phyloP scores from a whole-genome alignment of 1,140 invertebrate genomes.

The Pseudobourletiella spinata region DNA sequence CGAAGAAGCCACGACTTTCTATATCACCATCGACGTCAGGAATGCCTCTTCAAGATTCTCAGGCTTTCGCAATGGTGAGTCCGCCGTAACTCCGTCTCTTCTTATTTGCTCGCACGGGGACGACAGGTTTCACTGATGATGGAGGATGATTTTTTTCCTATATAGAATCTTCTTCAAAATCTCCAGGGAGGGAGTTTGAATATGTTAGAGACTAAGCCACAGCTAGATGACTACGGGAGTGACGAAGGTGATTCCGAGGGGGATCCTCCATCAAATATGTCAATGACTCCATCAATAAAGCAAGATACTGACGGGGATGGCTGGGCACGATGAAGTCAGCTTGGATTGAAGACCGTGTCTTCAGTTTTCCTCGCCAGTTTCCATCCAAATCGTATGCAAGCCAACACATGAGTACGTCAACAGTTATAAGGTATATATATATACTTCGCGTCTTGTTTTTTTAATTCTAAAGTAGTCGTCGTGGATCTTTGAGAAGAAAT shows the following conservation, averaged over 20 bases:
- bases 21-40: conserved; percentile 27
- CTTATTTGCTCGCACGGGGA: no score
- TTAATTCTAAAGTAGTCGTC: background rate
- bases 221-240: conserved; percentile 18
- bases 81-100: no score
- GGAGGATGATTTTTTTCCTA: background rate
- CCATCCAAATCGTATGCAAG: conserved; percentile 8
- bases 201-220: conserved; percentile 16
- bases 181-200: conserved; percentile 24
- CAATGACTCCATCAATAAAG: conserved; percentile 15
- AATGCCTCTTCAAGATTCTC: conserved; percentile 18
- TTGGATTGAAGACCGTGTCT: background rate
- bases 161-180: conserved; percentile 13
- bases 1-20: conserved; percentile 32
- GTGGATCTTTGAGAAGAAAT: background rate
- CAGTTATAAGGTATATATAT: background rate
- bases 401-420: background rate
- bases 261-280: conserved; percentile 18
- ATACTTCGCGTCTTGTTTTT: background rate
- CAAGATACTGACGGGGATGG: conserved; percentile 27
- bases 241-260: conserved; percentile 30
- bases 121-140: no score
- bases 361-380: conserved; percentile 8
- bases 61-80: conserved; percentile 32
- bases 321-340: conserved; percentile 25